Evolutionary conservation across 2,113 vertebrate genomes (phyloP).

Genomic region (Columbina picui): DNA sequence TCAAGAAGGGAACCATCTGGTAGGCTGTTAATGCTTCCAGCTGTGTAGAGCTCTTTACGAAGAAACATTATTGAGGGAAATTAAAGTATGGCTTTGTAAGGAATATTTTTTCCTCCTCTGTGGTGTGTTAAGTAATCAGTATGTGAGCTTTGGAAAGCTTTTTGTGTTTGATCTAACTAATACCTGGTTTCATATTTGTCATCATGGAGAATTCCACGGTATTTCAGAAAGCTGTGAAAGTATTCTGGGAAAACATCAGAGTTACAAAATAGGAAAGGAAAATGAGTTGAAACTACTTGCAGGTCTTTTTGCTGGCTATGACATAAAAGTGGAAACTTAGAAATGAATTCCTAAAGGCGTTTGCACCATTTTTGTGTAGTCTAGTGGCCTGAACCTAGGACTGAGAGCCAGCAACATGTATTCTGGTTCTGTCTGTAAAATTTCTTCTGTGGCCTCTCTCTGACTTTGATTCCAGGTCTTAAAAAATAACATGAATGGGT

Average conservation of each 20-base stretch:
- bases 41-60: not conserved
- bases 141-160: not conserved
- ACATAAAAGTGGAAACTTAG: not conserved
- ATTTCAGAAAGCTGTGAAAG: slow-evolving; percentile 15
- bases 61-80: slow-evolving; percentile 7
- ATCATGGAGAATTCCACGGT: not conserved
- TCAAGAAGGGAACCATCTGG: slow-evolving; percentile 42
- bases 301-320: slow-evolving; percentile 19
- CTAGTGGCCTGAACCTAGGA: not conserved
- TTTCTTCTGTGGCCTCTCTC: not conserved
- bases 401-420: not conserved
- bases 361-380: slow-evolving; percentile 5
- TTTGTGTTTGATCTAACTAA: slow-evolving; percentile 38
- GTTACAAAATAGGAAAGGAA: slow-evolving; percentile 19
- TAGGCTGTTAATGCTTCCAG: slow-evolving; percentile 42
- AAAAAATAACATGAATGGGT: not conserved
- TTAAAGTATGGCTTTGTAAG: slow-evolving; percentile 23
- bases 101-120: slow-evolving; percentile 16
- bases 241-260: slow-evolving; percentile 12
- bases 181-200: slow-evolving; percentile 25
- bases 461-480: not conserved
- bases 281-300: not conserved
- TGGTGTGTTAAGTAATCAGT: not conserved
- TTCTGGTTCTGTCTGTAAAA: not conserved
- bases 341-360: not conserved